These are phyloP conservation scores for Hirtodrosophila alboralis DNA, from an alignment of 2,888 invertebrate genomes.

Conservation along the genomic window DNA sequence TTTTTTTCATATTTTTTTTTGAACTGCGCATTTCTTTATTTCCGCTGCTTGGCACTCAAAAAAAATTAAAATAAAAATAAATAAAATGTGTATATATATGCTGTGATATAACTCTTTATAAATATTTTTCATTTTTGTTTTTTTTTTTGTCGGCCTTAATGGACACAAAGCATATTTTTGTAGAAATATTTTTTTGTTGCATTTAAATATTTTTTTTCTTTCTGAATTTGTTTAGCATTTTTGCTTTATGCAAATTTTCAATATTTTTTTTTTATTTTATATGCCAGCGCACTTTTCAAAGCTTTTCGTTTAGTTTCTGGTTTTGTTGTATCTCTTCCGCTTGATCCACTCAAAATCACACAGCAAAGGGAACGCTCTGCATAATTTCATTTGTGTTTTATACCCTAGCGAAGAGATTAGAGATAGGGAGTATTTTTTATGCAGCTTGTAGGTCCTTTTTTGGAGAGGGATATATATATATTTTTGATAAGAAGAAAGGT, in stretches of 20 bases:
- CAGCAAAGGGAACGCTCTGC: conserved; percentile 32
- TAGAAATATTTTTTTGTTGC: conserved; percentile 25
- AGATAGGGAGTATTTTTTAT: background rate
- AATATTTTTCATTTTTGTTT: too few species aligned
- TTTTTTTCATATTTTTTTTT: conserved; percentile 41
- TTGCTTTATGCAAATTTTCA: conserved; percentile 38
- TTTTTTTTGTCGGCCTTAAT: conserved; percentile 37
- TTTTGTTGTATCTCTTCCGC: conserved; percentile 39
- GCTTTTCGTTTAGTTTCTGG: conserved; percentile 48
- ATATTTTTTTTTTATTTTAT: conserved; percentile 4
- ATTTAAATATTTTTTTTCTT: conserved; percentile 39
- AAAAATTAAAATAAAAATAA: too few species aligned
- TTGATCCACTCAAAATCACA: conserved; percentile 53
- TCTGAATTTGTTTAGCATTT: conserved; percentile 50
- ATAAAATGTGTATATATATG: too few species aligned
- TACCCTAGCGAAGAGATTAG: background rate
- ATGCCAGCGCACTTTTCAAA: conserved; percentile 32
- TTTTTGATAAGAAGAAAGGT: too few species aligned
- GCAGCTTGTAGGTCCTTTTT: background rate
- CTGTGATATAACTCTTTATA: conserved; percentile 22
- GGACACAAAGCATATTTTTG: conserved; percentile 55
- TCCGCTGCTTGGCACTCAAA: conserved; percentile 51
- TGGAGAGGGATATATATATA: too few species aligned
- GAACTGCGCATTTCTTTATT: conserved; percentile 72
- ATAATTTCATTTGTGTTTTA: conserved; percentile 54